Conservation (phyloP, 2,113 vertebrate species). For the Noctilio leporinus region DNA sequence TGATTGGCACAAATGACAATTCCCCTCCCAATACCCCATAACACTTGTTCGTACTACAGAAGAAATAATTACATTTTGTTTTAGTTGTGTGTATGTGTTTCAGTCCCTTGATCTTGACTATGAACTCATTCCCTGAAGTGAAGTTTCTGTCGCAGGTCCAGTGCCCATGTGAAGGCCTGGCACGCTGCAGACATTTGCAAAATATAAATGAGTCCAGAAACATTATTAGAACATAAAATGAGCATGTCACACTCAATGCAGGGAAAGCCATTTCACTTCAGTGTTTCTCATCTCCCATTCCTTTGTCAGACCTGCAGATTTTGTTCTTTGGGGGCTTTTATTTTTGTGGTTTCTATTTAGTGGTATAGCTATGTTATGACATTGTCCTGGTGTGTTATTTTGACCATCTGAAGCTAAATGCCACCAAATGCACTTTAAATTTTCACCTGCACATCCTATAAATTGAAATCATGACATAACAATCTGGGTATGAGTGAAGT, state of each 20-base stretch:
- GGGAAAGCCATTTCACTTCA: background rate
- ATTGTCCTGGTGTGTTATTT: background rate
- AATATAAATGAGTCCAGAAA: background rate
- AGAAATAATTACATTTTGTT: background rate
- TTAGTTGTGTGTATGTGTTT: background rate
- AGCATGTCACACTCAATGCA: background rate
- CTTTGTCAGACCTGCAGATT: background rate
- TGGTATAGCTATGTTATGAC: background rate
- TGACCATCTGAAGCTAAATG: slow-evolving; percentile 20
- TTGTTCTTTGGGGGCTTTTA: background rate
- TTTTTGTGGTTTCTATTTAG: background rate
- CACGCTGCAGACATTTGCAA: background rate
- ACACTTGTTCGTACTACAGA: background rate
- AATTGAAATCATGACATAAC: slow-evolving; percentile 14
- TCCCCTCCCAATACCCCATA: background rate
- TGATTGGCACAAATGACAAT: background rate
- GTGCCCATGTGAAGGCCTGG: background rate
- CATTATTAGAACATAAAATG: background rate
- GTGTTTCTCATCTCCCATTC: background rate
- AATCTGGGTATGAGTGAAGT: background rate
- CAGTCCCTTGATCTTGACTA: background rate
- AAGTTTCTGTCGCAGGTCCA: background rate
- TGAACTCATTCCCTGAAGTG: background rate
- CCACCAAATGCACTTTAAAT: background rate
- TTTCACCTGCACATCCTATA: background rate